phyloP scores from a whole-genome alignment of 1,140 invertebrate genomes.

The Drosophila ficusphila region DNA sequence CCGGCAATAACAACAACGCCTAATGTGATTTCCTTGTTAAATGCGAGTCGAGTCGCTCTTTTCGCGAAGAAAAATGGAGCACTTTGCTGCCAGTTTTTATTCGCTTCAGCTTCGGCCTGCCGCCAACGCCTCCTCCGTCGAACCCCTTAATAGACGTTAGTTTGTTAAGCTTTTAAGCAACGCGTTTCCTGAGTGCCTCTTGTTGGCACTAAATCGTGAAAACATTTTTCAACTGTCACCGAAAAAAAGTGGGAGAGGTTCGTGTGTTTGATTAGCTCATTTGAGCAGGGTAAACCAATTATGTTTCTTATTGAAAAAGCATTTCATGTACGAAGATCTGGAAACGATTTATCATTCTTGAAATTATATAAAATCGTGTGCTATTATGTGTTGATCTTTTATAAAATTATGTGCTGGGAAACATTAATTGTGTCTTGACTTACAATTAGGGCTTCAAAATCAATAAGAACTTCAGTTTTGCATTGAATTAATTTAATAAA shows the following conservation, averaged over 20 bases:
- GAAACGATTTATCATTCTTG: too few relatives aligned
- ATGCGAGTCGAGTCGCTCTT: constrained; percentile 7
- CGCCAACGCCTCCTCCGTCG: too few relatives aligned
- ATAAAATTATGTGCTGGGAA: too few relatives aligned
- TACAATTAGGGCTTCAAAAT: too few relatives aligned
- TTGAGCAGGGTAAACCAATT: background rate
- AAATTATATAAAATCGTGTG: too few relatives aligned
- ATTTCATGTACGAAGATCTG: too few relatives aligned
- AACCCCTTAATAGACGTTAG: constrained; percentile 11
- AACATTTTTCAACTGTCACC: background rate
- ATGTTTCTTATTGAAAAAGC: background rate
- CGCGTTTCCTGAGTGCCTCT: background rate
- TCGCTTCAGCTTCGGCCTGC: background rate
- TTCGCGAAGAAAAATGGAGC: constrained; percentile 25
- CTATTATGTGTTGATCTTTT: too few relatives aligned
- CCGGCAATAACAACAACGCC: constrained; percentile 6
- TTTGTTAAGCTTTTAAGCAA: constrained; percentile 26
- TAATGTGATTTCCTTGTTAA: constrained; percentile 75
- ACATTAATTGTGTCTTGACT: too few relatives aligned
- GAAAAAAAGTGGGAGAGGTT: too few relatives aligned
- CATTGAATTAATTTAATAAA: too few relatives aligned
- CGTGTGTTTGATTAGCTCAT: background rate
- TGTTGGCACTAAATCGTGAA: background rate
- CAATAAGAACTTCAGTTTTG: too few relatives aligned
- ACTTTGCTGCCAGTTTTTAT: constrained; percentile 43